A percentile compares a stretch with the other conserved stretches of the same genome.
phyloP scores from a whole-genome alignment of 1,140 invertebrate genomes.

The Episyrphus balteatus region DNA sequence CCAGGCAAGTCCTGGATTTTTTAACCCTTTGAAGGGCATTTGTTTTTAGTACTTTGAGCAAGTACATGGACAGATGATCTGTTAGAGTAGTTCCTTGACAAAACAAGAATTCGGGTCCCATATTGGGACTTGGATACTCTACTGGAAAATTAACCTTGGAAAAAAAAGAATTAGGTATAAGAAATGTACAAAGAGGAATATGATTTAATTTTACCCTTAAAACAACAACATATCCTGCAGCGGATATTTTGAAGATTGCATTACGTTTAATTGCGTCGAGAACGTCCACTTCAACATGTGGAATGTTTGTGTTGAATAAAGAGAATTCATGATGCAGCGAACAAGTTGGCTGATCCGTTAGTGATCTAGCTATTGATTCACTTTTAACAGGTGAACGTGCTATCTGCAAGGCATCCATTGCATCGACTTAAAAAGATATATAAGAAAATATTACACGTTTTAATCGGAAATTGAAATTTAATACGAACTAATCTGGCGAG shows the following conservation, averaged over 20 bases:
- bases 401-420: too few relatives aligned
- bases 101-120: slow-evolving; percentile 61
- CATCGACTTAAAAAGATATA: too few relatives aligned
- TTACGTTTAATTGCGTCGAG: slow-evolving; percentile 58
- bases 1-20: slow-evolving; percentile 67
- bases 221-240: slow-evolving; percentile 60
- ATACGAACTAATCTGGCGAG: too few relatives aligned
- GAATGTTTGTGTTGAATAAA: slow-evolving; percentile 74
- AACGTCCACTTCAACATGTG: slow-evolving; percentile 65
- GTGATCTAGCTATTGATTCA: slow-evolving; percentile 26
- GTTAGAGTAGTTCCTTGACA: slow-evolving; percentile 47
- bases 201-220: slow-evolving; percentile 50
- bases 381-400: too few relatives aligned
- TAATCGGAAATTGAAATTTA: too few relatives aligned
- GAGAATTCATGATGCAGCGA: slow-evolving; percentile 79
- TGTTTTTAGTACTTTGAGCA: slow-evolving; percentile 60
- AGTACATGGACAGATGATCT: slow-evolving; percentile 44
- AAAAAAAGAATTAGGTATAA: background rate
- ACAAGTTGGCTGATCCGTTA: slow-evolving; percentile 42
- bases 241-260: slow-evolving; percentile 61
- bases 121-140: slow-evolving; percentile 39
- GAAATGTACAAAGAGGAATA: background rate
- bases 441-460: too few relatives aligned
- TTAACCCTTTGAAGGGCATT: slow-evolving; percentile 61
- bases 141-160: slow-evolving; percentile 20